These are phyloP conservation scores for Silurus meridionalis DNA, from an alignment of 2,113 vertebrate species.

Conservation along the genomic window DNA sequence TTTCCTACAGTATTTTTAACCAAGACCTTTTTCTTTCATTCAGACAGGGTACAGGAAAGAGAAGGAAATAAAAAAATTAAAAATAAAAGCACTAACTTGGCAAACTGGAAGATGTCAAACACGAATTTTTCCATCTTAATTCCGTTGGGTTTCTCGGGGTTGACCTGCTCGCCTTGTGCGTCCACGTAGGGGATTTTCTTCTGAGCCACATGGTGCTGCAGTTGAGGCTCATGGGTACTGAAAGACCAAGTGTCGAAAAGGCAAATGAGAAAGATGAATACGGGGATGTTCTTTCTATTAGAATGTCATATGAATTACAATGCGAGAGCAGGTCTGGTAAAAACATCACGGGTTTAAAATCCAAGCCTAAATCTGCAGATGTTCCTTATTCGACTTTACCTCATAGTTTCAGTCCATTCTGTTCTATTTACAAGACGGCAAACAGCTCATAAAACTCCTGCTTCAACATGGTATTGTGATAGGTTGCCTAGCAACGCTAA, in stretches of 20 bases:
- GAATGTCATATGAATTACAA: slow-evolving; percentile 40
- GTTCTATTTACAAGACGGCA: slow-evolving; percentile 48
- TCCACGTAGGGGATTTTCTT: slow-evolving; percentile 94
- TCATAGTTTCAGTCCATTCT: slow-evolving; percentile 39
- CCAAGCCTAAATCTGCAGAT: slow-evolving; percentile 49
- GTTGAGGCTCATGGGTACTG: slow-evolving; percentile 84
- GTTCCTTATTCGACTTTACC: slow-evolving; percentile 38
- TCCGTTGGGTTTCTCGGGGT: slow-evolving; percentile 92
- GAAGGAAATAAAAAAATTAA: slow-evolving; percentile 13
- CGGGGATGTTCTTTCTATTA: slow-evolving; percentile 46
- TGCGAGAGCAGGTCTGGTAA: slow-evolving; percentile 45
- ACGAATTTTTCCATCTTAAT: slow-evolving; percentile 99
- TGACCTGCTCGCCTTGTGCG: slow-evolving; percentile 76
- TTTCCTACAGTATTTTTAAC: slow-evolving; percentile 14
- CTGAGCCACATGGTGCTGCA: slow-evolving; percentile 93
- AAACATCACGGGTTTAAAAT: slow-evolving; percentile 53
- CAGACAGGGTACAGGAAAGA: slow-evolving; percentile 27
- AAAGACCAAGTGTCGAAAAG: not conserved
- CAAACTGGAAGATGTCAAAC: slow-evolving; percentile 98
- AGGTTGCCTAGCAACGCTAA: slow-evolving; percentile 36
- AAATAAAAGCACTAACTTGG: slow-evolving; percentile 79
- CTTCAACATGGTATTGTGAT: slow-evolving; percentile 20
- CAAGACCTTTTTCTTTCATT: slow-evolving; percentile 37
- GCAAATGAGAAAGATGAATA: not conserved
- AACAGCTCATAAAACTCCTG: slow-evolving; percentile 30